A percentile compares a stretch with the other conserved stretches of the same genome.
Conservation (phyloP, 37 sponge, comb jelly and placozoan species). For the Hexactinellida sp. region DNA sequence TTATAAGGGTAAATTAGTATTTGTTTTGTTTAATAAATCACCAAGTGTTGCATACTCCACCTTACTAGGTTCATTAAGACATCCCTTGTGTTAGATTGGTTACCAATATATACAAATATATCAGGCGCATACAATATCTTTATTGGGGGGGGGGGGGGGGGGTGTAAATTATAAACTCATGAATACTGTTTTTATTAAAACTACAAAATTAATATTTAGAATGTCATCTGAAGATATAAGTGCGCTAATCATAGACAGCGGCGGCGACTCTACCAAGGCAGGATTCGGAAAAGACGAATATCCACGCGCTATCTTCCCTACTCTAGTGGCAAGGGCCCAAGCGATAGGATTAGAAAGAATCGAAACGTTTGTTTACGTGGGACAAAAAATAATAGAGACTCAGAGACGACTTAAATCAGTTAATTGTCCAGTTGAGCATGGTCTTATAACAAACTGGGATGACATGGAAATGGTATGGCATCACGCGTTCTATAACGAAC, state of each 20-base stretch:
- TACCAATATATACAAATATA: too few relatives aligned
- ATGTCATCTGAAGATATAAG: slow-evolving; percentile 13
- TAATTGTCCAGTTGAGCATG: slow-evolving; percentile 35
- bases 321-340: slow-evolving; percentile 35
- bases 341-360: slow-evolving; percentile 19
- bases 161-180: too few relatives aligned
- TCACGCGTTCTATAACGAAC: slow-evolving; percentile 17
- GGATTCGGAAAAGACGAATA: slow-evolving; percentile 36
- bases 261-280: slow-evolving; percentile 27
- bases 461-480: slow-evolving; percentile 35
- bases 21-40: too few relatives aligned
- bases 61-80: too few relatives aligned
- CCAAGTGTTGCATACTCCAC: too few relatives aligned
- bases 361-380: slow-evolving; percentile 25
- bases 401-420: slow-evolving; percentile 19
- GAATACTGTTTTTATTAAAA: too few relatives aligned
- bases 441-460: slow-evolving; percentile 38
- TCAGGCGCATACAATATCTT: too few relatives aligned
- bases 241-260: slow-evolving; percentile 23
- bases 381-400: slow-evolving; percentile 22
- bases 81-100: too few relatives aligned
- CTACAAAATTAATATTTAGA: too few relatives aligned
- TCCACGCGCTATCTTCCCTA: slow-evolving; percentile 32
- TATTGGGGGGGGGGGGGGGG: too few relatives aligned
- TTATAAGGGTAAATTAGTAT: too few relatives aligned